Evolutionary conservation across 2,888 invertebrate genomes (phyloP).

Genomic region (Clunio marinus): DNA sequence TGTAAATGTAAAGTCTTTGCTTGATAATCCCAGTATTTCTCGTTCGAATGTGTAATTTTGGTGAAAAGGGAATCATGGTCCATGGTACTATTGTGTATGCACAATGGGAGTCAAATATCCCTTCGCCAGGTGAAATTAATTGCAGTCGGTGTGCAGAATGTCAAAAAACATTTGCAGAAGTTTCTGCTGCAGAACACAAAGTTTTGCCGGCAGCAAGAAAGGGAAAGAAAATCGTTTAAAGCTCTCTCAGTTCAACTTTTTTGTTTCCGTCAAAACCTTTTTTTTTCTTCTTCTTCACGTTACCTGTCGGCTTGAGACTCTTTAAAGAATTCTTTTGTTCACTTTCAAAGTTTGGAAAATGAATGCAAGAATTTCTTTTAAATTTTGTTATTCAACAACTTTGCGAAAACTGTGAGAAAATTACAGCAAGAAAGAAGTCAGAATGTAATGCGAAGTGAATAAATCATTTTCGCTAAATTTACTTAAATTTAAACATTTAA

Average conservation of each 20-base stretch:
- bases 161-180: not conserved
- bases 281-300: not conserved
- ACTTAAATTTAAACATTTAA: not conserved
- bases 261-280: not conserved
- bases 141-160: slow-evolving; percentile 8
- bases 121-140: slow-evolving; percentile 30
- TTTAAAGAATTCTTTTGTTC: not conserved
- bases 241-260: slow-evolving; percentile 16
- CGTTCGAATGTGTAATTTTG: not conserved
- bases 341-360: not conserved
- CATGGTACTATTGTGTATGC: not conserved
- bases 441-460: not conserved
- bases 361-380: not conserved
- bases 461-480: not conserved
- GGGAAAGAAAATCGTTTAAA: not conserved
- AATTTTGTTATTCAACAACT: not conserved
- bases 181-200: slow-evolving; percentile 4
- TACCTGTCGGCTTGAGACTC: not conserved
- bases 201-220: not conserved
- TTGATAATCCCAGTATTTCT: slow-evolving; percentile 18
- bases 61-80: not conserved
- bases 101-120: not conserved
- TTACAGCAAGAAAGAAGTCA: not conserved
- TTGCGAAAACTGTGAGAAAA: not conserved
- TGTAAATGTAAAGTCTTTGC: not conserved